Evolutionary conservation across 2,113 vertebrate genomes (phyloP).

Genomic region (Dipodomys ordii): DNA sequence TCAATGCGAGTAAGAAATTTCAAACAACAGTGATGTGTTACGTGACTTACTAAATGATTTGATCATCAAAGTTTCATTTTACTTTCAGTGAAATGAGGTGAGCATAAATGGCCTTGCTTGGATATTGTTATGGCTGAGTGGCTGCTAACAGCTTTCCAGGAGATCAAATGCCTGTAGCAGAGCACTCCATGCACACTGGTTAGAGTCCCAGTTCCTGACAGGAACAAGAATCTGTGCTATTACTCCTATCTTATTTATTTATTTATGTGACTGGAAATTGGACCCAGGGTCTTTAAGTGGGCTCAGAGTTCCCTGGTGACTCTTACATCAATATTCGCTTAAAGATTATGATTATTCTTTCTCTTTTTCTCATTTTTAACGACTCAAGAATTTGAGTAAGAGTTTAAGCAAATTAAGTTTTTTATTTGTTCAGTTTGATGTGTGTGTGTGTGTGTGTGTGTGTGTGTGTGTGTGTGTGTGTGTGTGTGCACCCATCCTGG

Average conservation of each 20-base stretch:
- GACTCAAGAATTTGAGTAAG: neutral
- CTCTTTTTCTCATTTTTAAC: slow-evolving; percentile 2
- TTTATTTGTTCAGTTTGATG: neutral
- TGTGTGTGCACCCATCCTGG: too few species aligned
- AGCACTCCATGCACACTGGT: neutral
- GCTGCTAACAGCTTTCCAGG: neutral
- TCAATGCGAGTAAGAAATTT: slow-evolving; percentile 15
- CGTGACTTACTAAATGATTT: slow-evolving; percentile 13
- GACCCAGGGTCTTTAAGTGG: too few species aligned
- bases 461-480: too few species aligned
- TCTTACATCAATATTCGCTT: neutral
- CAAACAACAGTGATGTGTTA: neutral
- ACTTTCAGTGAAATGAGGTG: neutral
- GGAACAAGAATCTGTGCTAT: neutral
- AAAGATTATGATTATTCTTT: neutral
- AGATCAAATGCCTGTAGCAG: neutral
- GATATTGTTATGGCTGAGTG: neutral
- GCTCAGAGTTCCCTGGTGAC: neutral
- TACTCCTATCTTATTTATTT: too few species aligned
- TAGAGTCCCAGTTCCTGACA: neutral
- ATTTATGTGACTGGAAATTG: too few species aligned
- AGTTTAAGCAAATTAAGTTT: neutral
- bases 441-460: too few species aligned
- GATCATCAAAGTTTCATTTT: neutral
- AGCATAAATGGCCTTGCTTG: neutral